Evolutionary conservation across 2,797 vertebrate species (phyloP), one percentile per base, ranked within the genome.

Genomic region (Hoplostethus atlanticus): DNA sequence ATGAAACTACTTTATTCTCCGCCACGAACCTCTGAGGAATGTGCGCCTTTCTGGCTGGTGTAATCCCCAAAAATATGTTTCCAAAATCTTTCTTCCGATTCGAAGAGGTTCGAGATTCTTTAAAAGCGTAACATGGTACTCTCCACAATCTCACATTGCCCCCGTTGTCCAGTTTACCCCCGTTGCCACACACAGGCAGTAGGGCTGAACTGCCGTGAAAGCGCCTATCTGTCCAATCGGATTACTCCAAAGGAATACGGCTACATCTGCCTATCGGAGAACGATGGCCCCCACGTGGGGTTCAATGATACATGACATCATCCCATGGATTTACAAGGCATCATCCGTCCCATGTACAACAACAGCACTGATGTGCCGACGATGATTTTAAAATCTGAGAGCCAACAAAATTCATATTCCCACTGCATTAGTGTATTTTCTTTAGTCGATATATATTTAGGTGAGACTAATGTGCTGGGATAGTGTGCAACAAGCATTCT

Each of bases 151-250:
- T 89, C 90, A 91, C 91, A 68, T 91, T 91, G 90, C 91, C 87
- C 87, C 86, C 70, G 84, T 92, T 91, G 89, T 89, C 87, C 92
- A 89, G 91, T 81, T 89, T 79, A 88, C 82, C 89, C 93, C 79
- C 94, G 89, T 93, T 94, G 92, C 95, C 95, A 95, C 95, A 94
- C 94, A 94, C 95, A 94, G 93, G 91, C 94, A 94, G 93, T 85
- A 83, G 85, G 94, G 93, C 94, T 90, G 94, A 94, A 90, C 95
- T 89, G 95, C 95, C 94, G 94, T 93, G 94, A 94, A 94, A 95
- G 94, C 92, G 92, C 89, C 94, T 91, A 92, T 91, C 93, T 92
- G 93, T 93, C 94, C 94, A 96, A 95, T 94, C 93, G 91, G 93
- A 94, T 91, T 85, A 88, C 94, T 90, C 88, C 88, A 90, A 92